phyloP scores from a whole-genome alignment of 2,888 invertebrate species.

The Mythimna vitellina region DNA sequence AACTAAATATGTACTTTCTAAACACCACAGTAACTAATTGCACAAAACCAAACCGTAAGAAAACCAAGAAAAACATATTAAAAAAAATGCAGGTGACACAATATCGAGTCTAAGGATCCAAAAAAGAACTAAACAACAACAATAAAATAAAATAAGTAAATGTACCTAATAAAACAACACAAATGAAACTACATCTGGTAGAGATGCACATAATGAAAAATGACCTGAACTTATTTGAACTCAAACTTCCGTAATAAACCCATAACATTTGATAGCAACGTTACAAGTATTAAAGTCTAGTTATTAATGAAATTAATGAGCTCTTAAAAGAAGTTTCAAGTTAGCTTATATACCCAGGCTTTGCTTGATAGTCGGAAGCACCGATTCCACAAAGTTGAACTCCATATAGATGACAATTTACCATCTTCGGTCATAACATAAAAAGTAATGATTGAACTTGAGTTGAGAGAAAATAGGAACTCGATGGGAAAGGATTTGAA shows the following conservation, averaged over 20 bases:
- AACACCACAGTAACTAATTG: too few relatives aligned
- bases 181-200: not conserved
- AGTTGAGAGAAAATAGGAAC: conserved; percentile 71
- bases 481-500: conserved; percentile 52
- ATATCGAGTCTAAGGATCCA: too few relatives aligned
- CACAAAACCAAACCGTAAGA: too few relatives aligned
- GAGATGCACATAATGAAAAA: not conserved
- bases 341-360: conserved; percentile 56
- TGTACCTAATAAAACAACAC: not conserved
- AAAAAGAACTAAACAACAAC: not conserved
- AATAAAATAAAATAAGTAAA: not conserved
- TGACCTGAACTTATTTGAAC: conserved; percentile 10
- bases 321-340: conserved; percentile 63
- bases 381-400: conserved; percentile 53
- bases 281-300: conserved; percentile 65
- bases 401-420: conserved; percentile 82
- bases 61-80: too few relatives aligned
- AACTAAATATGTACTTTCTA: too few relatives aligned
- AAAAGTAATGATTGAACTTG: conserved; percentile 81
- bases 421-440: conserved; percentile 83
- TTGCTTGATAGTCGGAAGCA: conserved; percentile 56
- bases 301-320: conserved; percentile 64
- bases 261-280: conserved; percentile 60
- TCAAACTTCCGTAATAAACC: conserved; percentile 27
- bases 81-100: too few relatives aligned